These are phyloP conservation scores for Nothura maculosa DNA, from an alignment of 2,797 vertebrate species.

Conservation along the genomic window DNA sequence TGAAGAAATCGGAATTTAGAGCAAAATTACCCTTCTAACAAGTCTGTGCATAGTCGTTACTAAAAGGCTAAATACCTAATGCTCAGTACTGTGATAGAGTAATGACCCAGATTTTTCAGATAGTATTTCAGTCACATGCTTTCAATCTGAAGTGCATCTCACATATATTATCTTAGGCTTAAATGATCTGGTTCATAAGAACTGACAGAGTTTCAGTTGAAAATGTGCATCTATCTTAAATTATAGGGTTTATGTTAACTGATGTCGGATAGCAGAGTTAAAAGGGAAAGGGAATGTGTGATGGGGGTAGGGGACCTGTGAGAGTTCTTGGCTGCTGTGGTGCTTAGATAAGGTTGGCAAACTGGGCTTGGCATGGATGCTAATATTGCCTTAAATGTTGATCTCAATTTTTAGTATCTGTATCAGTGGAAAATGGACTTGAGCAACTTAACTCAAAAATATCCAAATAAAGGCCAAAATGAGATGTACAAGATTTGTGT, in stretches of 20 bases:
- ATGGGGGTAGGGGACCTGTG: neutral
- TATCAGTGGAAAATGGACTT: constrained; percentile 64
- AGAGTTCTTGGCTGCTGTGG: constrained; percentile 37
- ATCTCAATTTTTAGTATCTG: constrained; percentile 67
- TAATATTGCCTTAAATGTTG: constrained; percentile 73
- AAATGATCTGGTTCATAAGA: neutral
- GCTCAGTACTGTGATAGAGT: constrained; percentile 8
- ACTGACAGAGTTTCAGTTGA: neutral
- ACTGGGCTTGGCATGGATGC: constrained; percentile 63
- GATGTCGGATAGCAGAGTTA: neutral
- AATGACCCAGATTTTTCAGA: neutral
- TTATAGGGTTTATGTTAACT: neutral
- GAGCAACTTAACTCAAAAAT: constrained; percentile 69
- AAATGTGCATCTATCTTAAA: neutral
- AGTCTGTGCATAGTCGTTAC: constrained; percentile 22
- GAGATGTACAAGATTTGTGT: neutral
- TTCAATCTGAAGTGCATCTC: neutral
- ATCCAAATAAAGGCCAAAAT: constrained; percentile 63
- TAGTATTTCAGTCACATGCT: neutral
- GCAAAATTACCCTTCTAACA: constrained; percentile 58
- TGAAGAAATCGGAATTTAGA: constrained; percentile 57
- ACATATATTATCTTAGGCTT: neutral
- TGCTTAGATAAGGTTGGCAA: constrained; percentile 42
- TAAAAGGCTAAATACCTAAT: constrained; percentile 4
- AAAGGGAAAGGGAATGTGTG: constrained; percentile 46